Percentiles rank a stretch among this genome's conserved stretches.
Conservation (phyloP, 2,888 invertebrate genomes). For the Drosophila cyrtoloma region DNA sequence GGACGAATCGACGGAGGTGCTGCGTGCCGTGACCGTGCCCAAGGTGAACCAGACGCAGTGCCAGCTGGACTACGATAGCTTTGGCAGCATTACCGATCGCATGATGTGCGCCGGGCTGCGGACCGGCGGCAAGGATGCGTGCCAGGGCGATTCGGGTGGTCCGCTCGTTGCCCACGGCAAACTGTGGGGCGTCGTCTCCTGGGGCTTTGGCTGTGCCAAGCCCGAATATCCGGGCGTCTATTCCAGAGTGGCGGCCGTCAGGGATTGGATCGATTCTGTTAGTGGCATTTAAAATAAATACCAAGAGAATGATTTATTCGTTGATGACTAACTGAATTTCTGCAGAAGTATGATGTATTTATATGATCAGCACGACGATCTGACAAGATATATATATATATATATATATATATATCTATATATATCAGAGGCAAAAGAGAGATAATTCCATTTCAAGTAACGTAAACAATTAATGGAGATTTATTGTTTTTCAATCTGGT, state of each 20-base stretch:
- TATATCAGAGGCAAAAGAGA: neutral
- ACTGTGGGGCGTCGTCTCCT: constrained; percentile 83
- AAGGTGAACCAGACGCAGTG: constrained; percentile 75
- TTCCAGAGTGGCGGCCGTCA: constrained; percentile 73
- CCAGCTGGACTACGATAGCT: constrained; percentile 60
- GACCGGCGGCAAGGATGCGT: constrained; percentile 81
- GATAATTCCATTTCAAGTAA: neutral
- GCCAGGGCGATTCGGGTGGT: constrained; percentile 84
- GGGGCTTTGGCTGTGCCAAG: constrained; percentile 82
- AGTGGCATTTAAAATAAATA: constrained; percentile 39
- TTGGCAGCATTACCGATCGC: constrained; percentile 74
- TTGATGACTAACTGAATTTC: neutral
- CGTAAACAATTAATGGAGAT: neutral
- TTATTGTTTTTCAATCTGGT: neutral
- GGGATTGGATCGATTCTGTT: constrained; percentile 71
- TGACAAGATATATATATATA: neutral
- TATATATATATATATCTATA: neutral
- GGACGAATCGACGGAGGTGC: constrained; percentile 49
- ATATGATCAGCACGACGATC: neutral
- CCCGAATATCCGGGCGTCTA: constrained; percentile 81
- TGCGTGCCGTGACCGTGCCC: constrained; percentile 77
- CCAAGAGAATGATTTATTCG: neutral
- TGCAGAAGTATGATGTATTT: neutral
- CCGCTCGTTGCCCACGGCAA: constrained; percentile 69
- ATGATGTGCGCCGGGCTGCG: constrained; percentile 82